Conservation (phyloP, 2,113 vertebrate species). For the Cryptotis parvus region DNA sequence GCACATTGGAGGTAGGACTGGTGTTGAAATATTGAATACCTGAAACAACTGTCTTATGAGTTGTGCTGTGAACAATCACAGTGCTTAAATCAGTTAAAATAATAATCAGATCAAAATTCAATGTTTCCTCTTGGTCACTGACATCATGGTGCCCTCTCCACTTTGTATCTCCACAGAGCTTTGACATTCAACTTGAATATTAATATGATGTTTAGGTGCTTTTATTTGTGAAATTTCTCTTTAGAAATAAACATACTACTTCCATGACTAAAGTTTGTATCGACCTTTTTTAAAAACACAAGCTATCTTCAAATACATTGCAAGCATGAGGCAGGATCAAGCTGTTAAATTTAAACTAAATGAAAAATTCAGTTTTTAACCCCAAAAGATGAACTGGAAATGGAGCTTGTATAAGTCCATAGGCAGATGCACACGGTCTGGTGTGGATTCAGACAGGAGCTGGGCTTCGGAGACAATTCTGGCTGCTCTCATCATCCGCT, state of each 20-base stretch:
- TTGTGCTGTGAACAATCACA: too few relatives aligned
- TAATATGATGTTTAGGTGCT: not conserved
- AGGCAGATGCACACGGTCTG: not conserved
- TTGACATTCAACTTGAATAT: not conserved
- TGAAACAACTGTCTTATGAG: too few relatives aligned
- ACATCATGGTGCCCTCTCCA: not conserved
- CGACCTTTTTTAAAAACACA: slow-evolving; percentile 7
- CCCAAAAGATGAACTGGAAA: slow-evolving; percentile 30
- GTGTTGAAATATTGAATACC: too few relatives aligned
- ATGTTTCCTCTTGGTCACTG: not conserved
- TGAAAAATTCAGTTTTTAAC: slow-evolving; percentile 23
- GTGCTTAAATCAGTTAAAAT: too few relatives aligned
- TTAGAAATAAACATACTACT: slow-evolving; percentile 8
- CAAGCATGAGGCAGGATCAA: not conserved
- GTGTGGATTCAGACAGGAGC: not conserved
- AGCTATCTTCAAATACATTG: not conserved
- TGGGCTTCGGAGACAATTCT: rapidly evolving
- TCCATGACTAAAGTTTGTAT: not conserved
- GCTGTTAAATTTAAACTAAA: slow-evolving; percentile 33
- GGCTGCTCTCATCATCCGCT: not conserved
- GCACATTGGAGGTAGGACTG: too few relatives aligned
- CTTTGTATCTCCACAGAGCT: not conserved
- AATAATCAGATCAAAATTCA: not conserved
- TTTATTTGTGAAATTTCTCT: not conserved
- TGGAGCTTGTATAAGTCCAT: not conserved